These are phyloP conservation scores for Mamestra brassicae DNA, from an alignment of 2,888 invertebrate species.

Conservation along the genomic window DNA sequence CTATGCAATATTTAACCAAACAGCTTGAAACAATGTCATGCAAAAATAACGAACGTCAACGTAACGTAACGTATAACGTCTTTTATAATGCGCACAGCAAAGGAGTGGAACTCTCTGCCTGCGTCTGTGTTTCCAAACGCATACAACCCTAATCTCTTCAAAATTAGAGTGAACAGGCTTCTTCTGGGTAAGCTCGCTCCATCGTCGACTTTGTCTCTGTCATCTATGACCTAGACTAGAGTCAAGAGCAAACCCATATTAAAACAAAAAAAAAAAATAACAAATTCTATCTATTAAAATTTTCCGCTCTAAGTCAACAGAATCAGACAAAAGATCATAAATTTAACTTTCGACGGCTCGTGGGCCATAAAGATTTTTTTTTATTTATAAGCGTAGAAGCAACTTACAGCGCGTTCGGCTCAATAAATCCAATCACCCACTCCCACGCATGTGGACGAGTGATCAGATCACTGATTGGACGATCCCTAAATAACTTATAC, in stretches of 20 bases:
- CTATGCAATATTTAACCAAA: too few species aligned
- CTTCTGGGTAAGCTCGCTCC: too few species aligned
- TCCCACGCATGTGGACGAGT: slow-evolving; percentile 56
- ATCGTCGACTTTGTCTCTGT: too few species aligned
- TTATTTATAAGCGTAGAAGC: slow-evolving; percentile 28
- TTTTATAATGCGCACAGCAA: too few species aligned
- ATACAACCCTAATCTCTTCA: too few species aligned
- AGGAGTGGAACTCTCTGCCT: too few species aligned
- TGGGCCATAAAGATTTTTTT: slow-evolving; percentile 10
- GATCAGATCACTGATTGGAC: slow-evolving; percentile 40
- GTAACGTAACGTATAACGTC: too few species aligned
- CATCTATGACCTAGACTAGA: too few species aligned
- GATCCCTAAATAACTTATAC: slow-evolving; percentile 44
- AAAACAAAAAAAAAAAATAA: too few species aligned
- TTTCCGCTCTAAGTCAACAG: slow-evolving; percentile 8
- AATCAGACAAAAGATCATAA: slow-evolving; percentile 29
- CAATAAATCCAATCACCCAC: slow-evolving; percentile 51
- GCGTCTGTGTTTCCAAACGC: too few species aligned
- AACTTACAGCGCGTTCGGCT: slow-evolving; percentile 17
- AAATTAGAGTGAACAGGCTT: too few species aligned
- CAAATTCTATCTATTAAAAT: background rate
- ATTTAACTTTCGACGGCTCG: slow-evolving; percentile 10
- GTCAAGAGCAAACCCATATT: too few species aligned
- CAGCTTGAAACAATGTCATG: background rate
- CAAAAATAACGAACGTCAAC: background rate